These are phyloP conservation scores for Decapterus maruadsi DNA, from an alignment of 2,797 vertebrate species.

Conservation along the genomic window DNA sequence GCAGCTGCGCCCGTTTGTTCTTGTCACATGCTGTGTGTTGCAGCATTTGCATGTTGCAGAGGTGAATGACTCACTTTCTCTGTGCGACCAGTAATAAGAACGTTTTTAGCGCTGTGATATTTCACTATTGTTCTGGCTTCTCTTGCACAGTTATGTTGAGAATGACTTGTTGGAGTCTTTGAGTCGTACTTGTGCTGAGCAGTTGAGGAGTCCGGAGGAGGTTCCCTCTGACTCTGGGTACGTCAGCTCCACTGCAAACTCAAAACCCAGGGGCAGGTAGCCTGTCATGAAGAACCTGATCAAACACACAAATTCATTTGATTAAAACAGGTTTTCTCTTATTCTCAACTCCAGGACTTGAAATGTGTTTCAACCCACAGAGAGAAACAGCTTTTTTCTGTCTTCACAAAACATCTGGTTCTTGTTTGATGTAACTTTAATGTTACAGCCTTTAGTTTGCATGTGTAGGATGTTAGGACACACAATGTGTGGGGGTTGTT, in stretches of 20 bases:
- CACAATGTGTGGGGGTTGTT: background rate
- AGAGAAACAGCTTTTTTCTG: background rate
- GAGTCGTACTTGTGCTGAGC: conserved; percentile 92
- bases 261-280: conserved; percentile 96
- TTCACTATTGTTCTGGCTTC: background rate
- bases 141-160: background rate
- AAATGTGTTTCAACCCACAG: background rate
- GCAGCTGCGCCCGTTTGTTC: background rate
- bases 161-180: background rate
- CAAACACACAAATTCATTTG: background rate
- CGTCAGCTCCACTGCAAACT: conserved; percentile 96
- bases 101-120: too few species aligned
- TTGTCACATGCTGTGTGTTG: background rate
- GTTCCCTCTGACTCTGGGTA: conserved; percentile 97
- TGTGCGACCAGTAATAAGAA: background rate
- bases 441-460: background rate
- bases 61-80: background rate
- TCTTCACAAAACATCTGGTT: background rate
- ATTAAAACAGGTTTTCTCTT: background rate
- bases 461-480: background rate
- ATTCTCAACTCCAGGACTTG: background rate
- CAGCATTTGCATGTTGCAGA: background rate
- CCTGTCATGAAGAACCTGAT: conserved; percentile 97
- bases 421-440: background rate
- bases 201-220: conserved; percentile 96